Conservation (phyloP, 2,888 invertebrate genomes). For the Synanthedon myopaeformis region DNA sequence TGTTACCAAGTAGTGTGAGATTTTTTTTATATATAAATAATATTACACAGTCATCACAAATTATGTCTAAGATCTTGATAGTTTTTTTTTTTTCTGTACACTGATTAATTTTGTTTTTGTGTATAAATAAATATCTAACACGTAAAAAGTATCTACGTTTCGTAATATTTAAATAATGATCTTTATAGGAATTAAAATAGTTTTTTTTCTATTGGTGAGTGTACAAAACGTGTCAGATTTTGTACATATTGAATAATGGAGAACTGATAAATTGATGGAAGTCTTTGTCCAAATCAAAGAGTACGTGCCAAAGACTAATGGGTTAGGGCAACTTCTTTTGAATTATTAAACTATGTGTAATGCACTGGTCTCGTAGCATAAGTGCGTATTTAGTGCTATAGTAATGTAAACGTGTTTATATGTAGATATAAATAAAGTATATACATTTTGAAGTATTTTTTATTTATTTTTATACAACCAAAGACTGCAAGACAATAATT, state of each 20-base stretch:
- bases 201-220: not conserved
- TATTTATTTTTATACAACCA: not conserved
- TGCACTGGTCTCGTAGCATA: slow-evolving; percentile 64
- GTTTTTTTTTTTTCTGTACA: not conserved
- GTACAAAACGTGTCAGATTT: slow-evolving; percentile 12
- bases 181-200: not conserved
- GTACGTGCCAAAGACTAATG: slow-evolving; percentile 67
- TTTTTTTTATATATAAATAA: slow-evolving; percentile 1
- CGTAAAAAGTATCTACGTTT: not conserved
- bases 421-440: slow-evolving; percentile 62
- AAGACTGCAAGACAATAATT: not conserved
- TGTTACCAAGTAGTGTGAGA: slow-evolving; percentile 16
- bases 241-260: slow-evolving; percentile 31
- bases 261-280: slow-evolving; percentile 54
- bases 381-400: slow-evolving; percentile 54
- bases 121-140: not conserved
- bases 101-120: not conserved
- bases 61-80: not conserved
- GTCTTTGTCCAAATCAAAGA: slow-evolving; percentile 68
- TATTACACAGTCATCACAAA: not conserved
- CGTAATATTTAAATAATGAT: not conserved
- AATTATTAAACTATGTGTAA: slow-evolving; percentile 37
- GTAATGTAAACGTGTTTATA: slow-evolving; percentile 62
- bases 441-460: slow-evolving; percentile 42
- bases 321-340: slow-evolving; percentile 44